Evolutionary conservation across 35 echinoderm and acorn worm genomes (phyloP).

Genomic region (Ophiothrix spiculata): DNA sequence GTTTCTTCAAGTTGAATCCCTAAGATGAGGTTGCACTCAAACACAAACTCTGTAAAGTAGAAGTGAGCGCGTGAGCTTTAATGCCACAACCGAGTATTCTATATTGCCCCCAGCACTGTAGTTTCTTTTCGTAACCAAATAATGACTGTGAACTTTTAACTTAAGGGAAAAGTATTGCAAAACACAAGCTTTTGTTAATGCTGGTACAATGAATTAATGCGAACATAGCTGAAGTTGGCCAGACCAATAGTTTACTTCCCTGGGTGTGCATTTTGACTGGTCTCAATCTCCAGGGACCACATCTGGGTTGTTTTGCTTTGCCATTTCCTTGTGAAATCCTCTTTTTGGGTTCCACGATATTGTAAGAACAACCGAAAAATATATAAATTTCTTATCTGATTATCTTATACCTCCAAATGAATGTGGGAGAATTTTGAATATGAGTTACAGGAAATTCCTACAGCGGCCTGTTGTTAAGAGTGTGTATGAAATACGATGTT

Average conservation of each 20-base stretch:
- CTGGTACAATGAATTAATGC: conserved; percentile 3
- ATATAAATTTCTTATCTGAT: no score
- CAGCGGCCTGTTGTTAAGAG: no score
- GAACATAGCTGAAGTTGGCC: not conserved
- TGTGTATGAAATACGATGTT: no score
- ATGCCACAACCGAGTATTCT: not conserved
- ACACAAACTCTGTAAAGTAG: not conserved
- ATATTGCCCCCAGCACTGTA: not conserved
- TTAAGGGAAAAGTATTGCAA: not conserved
- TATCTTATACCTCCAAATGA: no score
- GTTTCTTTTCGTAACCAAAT: conserved; percentile 8
- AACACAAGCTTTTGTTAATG: not conserved
- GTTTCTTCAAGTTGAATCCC: not conserved
- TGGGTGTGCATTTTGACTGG: no score
- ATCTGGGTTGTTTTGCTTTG: no score
- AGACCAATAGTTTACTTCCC: not conserved
- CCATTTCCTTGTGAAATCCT: no score
- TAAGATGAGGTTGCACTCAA: not conserved
- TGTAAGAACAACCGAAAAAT: no score
- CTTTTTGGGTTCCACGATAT: no score
- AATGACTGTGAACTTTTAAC: not conserved
- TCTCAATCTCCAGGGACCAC: no score
- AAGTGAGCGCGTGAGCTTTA: not conserved
- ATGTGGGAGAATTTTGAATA: no score
- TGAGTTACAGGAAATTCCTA: no score